Conservation (phyloP, 2,113 vertebrate species). For the Scomber scombrus region DNA sequence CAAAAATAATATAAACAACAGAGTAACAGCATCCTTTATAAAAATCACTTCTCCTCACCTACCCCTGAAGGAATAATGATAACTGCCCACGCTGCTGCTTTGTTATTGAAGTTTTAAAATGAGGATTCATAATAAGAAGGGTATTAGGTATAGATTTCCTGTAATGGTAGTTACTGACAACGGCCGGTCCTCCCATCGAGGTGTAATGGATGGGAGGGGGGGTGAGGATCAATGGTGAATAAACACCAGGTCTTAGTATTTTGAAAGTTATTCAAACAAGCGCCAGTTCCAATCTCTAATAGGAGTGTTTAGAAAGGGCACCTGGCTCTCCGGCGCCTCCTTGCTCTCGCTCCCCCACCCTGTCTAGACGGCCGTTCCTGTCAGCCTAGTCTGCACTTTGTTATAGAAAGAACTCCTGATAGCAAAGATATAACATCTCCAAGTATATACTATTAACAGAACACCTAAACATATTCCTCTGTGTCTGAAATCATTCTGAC, state of each 20-base stretch:
- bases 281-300: constrained; percentile 47
- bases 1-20: constrained; percentile 21
- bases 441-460: too few relatives aligned
- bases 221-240: constrained; percentile 71
- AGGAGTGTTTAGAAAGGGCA: constrained; percentile 68
- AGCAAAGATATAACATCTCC: background rate
- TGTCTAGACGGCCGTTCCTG: constrained; percentile 39
- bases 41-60: constrained; percentile 22
- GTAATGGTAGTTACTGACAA: constrained; percentile 78
- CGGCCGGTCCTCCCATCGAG: constrained; percentile 46
- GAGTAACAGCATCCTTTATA: background rate
- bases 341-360: background rate
- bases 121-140: constrained; percentile 67
- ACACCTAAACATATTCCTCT: background rate
- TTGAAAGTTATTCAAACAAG: constrained; percentile 78
- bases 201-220: constrained; percentile 51
- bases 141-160: constrained; percentile 82
- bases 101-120: constrained; percentile 68
- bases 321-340: constrained; percentile 44
- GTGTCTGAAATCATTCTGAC: background rate
- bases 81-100: constrained; percentile 37
- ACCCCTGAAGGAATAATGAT: constrained; percentile 21
- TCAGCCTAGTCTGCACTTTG: background rate
- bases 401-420: background rate
- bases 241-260: constrained; percentile 70